Evolutionary conservation across 2,888 invertebrate genomes (phyloP).

Genomic region (Alcis repandata): DNA sequence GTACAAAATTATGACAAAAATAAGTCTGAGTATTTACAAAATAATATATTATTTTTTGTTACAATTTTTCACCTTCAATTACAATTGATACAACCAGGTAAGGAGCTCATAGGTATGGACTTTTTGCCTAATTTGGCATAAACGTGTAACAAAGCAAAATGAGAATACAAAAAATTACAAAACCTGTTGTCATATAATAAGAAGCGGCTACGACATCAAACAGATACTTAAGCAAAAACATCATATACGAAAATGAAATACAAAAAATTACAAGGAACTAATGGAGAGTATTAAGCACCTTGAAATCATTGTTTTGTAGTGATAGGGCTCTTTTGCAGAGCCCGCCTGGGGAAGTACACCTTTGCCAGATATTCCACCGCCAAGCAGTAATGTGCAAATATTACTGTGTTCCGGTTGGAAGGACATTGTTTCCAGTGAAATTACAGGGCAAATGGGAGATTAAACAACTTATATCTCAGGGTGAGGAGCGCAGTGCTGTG

Average conservation of each 20-base stretch:
- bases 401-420: too few relatives aligned
- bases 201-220: conserved; percentile 66
- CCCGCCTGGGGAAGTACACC: too few relatives aligned
- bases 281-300: conserved; percentile 45
- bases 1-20: too few relatives aligned
- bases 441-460: too few relatives aligned
- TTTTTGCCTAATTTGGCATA: conserved; percentile 58
- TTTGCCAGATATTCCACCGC: too few relatives aligned
- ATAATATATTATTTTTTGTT: conserved; percentile 33
- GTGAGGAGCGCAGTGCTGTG: too few relatives aligned
- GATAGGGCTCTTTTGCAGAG: too few relatives aligned
- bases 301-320: too few relatives aligned
- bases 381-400: too few relatives aligned
- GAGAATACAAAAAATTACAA: conserved; percentile 63
- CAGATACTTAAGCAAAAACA: conserved; percentile 48
- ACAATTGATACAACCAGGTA: conserved; percentile 31
- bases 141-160: conserved; percentile 67
- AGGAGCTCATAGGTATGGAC: conserved; percentile 27
- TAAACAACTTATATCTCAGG: too few relatives aligned
- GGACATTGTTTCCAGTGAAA: too few relatives aligned
- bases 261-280: conserved; percentile 1
- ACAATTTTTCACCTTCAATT: conserved; percentile 43
- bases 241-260: conserved; percentile 33
- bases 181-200: conserved; percentile 67
- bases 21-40: too few relatives aligned